Evolutionary conservation across 2,888 invertebrate species (phyloP), one percentile per base, ranked within the genome.

Genomic region (Drosophila prolongata): DNA sequence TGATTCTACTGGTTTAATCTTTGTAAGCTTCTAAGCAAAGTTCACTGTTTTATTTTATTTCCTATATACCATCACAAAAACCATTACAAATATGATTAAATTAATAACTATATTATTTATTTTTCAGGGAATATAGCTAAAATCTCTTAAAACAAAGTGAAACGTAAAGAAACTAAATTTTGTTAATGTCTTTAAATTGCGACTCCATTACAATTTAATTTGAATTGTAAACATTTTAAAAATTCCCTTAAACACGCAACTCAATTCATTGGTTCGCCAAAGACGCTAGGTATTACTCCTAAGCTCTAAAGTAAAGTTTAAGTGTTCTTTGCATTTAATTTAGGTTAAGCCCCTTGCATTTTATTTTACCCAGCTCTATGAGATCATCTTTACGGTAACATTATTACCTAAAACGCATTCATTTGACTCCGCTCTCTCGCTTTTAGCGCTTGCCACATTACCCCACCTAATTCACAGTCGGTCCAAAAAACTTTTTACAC

Each of bases 401-500:
- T 40, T 66, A 55, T 66, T 66, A 34, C 65, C 19, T 35, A 37
- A 62, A 50, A 46, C 43, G 55, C 64, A 50, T 71, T 69, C 49
- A 70, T 70, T 62, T 50, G 35, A 37, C 35, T 16, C 49, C 27
- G 30, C 9, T 34, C 49, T 30, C 19, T 10, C 19, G 14, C 58
- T 44, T 38, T 44, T 27, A 8, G 56, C 10, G 19, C 47, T 56
- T 40, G 30, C 67, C 57, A 50, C 57, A 57, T 62, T 49, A 67
- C 54, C 62, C 54, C 62, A 62, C 62, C 62, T 72, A 70, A 62
- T 70, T 72, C 54, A 38, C 43, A 62, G 50, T 10, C 50, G 10
- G 24, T 37, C 56, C 40, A 49, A 47, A 64, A 72, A 73, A 78
- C 72, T 73, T 86, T 81, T 85, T 78, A 68, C 86, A 87, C 88